Base-by-base conservation (phyloP, 2,797 vertebrate genomes). In the Phoeniculus purpureus region DNA sequence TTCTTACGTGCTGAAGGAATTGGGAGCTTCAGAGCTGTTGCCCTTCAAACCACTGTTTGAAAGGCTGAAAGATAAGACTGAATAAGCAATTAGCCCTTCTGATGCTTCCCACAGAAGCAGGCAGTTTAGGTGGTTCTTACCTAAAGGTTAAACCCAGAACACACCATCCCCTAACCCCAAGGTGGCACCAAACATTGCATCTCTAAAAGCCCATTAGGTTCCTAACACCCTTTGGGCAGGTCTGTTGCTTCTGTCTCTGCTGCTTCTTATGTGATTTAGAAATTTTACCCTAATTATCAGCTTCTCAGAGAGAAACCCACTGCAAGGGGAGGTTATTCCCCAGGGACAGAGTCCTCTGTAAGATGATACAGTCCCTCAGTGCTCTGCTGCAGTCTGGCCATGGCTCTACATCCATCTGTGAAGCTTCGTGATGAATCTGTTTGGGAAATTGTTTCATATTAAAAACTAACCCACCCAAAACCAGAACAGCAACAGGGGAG, bases 251-350 rank as follows among this genome's bases (percentile, higher is more conserved):
- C 25, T 62, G 15, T 62, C 47, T 93, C 64, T 77, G 32, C 66
- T 80, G 43, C 43, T 80, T 65, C 48, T 84, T 71, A 61, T 1
- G 6, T 61, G 81, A 92, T 91, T 93, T 90, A 85, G 88, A 85
- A 77, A 71, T 21, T 25, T 34, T 17, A 22, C 20, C 52, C 29
- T 82, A 85, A 85, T 90, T 80, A 66, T 50, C 54, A 81, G 13
- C n/a, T 89, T 32, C 59, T 68, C 13, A 4, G 75, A 67, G 76
- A 67, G 37, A 82, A 75, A 45, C 3, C 3, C 43, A 11, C 17
- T n/a, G 10, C 19, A 8, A 20, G 32, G 29, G 23, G 10, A n/a
- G 7, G 18, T 4, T 56, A 22, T 64, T 81, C 87, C 58, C 64
- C 22, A 10, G 40, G 12, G 65, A 29, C 13, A 29, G 40, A 40